Conservation (phyloP, 2,113 vertebrate species). For the Jacana jacana region DNA sequence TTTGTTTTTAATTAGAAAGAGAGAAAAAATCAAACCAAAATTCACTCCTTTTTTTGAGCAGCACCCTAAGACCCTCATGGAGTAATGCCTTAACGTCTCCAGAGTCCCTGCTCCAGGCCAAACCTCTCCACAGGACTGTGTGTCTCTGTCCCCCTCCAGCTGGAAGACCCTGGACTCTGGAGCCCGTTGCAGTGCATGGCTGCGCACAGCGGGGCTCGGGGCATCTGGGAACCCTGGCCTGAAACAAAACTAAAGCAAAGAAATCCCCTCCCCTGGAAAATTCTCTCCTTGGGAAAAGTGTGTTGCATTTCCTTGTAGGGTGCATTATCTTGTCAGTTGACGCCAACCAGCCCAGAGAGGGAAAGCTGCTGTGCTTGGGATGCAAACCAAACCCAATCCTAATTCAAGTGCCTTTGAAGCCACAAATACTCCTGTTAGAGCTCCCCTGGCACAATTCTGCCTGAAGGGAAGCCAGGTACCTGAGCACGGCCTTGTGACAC, state of each 20-base stretch:
- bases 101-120: not conserved
- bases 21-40: not conserved
- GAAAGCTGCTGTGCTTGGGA: not conserved
- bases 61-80: not conserved
- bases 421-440: not conserved
- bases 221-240: not conserved
- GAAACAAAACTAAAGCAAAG: not conserved
- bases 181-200: not conserved
- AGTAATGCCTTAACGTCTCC: not conserved
- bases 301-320: not conserved
- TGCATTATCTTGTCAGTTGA: not conserved
- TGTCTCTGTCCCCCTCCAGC: fast-evolving
- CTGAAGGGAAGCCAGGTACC: not conserved
- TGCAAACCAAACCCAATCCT: not conserved
- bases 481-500: slow-evolving; percentile 9
- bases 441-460: not conserved
- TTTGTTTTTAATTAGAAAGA: not conserved
- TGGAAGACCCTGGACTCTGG: not conserved
- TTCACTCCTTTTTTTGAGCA: not conserved
- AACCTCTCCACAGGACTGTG: not conserved
- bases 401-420: not conserved
- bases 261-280: not conserved
- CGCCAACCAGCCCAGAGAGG: fast-evolving
- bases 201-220: not conserved
- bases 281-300: not conserved